These are phyloP conservation scores for Darwinula stevensoni DNA, from an alignment of 2,888 invertebrate genomes.

Conservation along the genomic window DNA sequence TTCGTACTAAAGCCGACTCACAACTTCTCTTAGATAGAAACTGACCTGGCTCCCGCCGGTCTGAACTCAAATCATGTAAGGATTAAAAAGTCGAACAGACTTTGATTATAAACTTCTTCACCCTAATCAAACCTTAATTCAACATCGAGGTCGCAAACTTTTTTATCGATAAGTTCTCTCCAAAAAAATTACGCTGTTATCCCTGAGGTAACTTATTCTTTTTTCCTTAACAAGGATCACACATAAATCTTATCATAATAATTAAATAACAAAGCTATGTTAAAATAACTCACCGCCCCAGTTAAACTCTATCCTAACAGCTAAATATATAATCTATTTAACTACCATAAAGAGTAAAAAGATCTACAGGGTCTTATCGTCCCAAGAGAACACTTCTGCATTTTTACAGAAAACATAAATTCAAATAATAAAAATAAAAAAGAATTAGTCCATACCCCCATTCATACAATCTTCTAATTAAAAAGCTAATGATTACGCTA, in stretches of 20 bases:
- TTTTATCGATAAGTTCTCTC: conserved; percentile 38
- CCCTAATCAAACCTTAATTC: conserved; percentile 39
- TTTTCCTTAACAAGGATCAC: conserved; percentile 11
- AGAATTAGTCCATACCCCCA: conserved; percentile 29
- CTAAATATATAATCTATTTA: conserved; percentile 12
- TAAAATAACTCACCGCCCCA: conserved; percentile 11
- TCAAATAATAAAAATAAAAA: conserved; percentile 20
- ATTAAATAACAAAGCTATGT: conserved; percentile 5
- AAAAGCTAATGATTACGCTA: conserved; percentile 50
- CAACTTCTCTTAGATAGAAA: conserved; percentile 23
- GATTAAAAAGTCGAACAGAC: conserved; percentile 21
- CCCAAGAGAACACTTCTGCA: conserved; percentile 30
- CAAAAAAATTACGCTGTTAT: conserved; percentile 54
- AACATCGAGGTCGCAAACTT: conserved; percentile 66
- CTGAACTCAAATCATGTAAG: conserved; percentile 17
- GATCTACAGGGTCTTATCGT: conserved; percentile 53
- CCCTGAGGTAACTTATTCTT: conserved; percentile 47
- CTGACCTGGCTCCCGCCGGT: conserved; percentile 16
- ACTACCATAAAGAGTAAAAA: conserved; percentile 18
- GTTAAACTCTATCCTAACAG: conserved; percentile 9
- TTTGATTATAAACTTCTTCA: conserved; percentile 26
- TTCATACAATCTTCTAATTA: conserved; percentile 51
- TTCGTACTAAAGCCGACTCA: conserved; percentile 39
- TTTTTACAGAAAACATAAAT: conserved; percentile 31
- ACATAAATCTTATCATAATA: conserved; percentile 4